A percentile compares a stretch with the other conserved stretches of the same genome.
Evolutionary conservation across 1,140 invertebrate species (phyloP).

Genomic region (Drosophila nigromelanica): DNA sequence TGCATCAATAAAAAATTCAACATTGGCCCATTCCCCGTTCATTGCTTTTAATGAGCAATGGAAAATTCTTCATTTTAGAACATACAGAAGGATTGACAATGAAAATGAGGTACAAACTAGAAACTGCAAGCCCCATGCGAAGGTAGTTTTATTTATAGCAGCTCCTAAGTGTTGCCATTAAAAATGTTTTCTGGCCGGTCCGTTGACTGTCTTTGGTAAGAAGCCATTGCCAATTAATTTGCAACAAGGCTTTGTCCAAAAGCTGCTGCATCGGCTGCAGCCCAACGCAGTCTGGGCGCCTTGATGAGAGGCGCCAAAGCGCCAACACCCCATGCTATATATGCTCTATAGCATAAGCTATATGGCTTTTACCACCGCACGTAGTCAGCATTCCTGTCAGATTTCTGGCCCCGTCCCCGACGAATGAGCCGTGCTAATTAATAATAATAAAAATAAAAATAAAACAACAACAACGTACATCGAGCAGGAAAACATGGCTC

Average conservation of each 20-base stretch:
- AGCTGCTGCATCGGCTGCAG: constrained; percentile 13
- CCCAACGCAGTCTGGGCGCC: constrained; percentile 49
- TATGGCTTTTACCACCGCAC: constrained; percentile 21
- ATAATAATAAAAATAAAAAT: constrained; percentile 63
- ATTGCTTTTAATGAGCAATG: constrained; percentile 67
- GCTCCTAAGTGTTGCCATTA: constrained; percentile 78
- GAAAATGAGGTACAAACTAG: constrained; percentile 72
- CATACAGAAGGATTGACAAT: constrained; percentile 65
- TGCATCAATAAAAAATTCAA: constrained; percentile 73
- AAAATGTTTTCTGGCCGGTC: constrained; percentile 39
- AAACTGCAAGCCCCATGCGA: constrained; percentile 21
- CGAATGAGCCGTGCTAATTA: constrained; percentile 67
- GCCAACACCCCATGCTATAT: constrained; percentile 67
- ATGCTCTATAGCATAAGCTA: constrained; percentile 13
- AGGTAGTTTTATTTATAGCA: constrained; percentile 74
- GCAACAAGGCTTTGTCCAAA: constrained; percentile 76
- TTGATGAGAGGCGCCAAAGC: constrained; percentile 81
- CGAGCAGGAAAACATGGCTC: constrained; percentile 55
- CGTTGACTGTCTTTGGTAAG: constrained; percentile 40
- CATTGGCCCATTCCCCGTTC: constrained; percentile 31
- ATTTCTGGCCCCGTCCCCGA: constrained; percentile 21
- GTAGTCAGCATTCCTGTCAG: constrained; percentile 68
- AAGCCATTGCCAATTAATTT: constrained; percentile 74
- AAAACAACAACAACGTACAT: constrained; percentile 22
- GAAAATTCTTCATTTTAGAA: constrained; percentile 56